phyloP scores from a whole-genome alignment of 1,140 invertebrate genomes.

The Drosophila watanabei region DNA sequence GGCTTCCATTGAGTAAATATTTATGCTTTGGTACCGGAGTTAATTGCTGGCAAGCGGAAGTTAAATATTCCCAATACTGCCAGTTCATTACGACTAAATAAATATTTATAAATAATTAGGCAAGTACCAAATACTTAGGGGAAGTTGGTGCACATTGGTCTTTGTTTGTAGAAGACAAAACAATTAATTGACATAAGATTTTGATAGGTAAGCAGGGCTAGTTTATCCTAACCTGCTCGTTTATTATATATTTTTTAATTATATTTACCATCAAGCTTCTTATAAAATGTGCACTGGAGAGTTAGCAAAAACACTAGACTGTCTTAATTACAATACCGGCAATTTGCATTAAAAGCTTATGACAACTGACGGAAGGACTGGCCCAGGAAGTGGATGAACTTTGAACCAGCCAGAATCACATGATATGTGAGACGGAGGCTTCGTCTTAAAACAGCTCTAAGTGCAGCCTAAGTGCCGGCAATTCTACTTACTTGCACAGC shows the following conservation, averaged over 20 bases:
- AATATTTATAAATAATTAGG: constrained; percentile 46
- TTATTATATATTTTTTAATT: not conserved
- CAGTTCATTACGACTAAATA: constrained; percentile 20
- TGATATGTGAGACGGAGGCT: constrained; percentile 32
- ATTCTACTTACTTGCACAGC: constrained; percentile 43
- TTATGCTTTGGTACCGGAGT: constrained; percentile 11
- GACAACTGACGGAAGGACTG: constrained; percentile 13
- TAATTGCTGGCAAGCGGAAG: constrained; percentile 31
- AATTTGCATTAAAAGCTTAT: constrained; percentile 63
- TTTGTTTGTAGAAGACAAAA: not conserved
- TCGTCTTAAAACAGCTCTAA: constrained; percentile 45
- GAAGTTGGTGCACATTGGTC: not conserved
- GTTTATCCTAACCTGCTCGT: not conserved
- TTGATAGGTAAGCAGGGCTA: not conserved
- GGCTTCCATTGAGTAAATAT: constrained; percentile 34
- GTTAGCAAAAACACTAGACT: constrained; percentile 7
- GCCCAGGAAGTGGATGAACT: constrained; percentile 49
- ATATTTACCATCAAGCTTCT: not conserved
- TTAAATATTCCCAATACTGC: constrained; percentile 10
- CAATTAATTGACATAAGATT: not conserved
- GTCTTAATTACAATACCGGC: constrained; percentile 34
- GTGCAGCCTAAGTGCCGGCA: constrained; percentile 57
- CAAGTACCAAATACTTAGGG: not conserved
- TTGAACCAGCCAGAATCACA: constrained; percentile 43
- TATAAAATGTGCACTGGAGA: not conserved